Evolutionary conservation across 1,140 invertebrate genomes (phyloP).

Genomic region (Uloborus diversus): DNA sequence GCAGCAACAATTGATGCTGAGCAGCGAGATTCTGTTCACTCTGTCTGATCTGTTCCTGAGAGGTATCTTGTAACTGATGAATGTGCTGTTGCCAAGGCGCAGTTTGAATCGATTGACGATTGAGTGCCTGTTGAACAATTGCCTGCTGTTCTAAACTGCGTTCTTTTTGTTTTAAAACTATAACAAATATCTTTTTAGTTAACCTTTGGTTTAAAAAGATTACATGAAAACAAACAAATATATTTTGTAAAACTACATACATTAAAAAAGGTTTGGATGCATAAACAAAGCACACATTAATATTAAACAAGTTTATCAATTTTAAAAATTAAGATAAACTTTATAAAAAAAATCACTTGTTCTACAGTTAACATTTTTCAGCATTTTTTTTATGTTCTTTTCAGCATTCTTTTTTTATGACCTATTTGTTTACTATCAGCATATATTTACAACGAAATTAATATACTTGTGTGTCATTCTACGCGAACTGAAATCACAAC

Average conservation of each 20-base stretch:
- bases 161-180: constrained; percentile 64
- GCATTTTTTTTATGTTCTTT: too few species aligned
- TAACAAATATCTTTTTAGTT: not conserved
- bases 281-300: not conserved
- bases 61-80: constrained; percentile 64
- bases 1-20: constrained; percentile 80
- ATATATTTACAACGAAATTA: too few species aligned
- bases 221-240: not conserved
- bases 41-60: constrained; percentile 89
- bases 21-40: constrained; percentile 93
- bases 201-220: not conserved
- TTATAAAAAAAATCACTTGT: too few species aligned
- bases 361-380: too few species aligned
- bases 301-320: not conserved
- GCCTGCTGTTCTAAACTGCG: constrained; percentile 60
- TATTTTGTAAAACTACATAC: not conserved
- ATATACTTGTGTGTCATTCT: too few species aligned
- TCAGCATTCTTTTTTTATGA: too few species aligned
- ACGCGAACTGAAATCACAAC: too few species aligned
- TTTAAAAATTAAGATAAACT: not conserved
- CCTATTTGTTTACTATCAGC: too few species aligned
- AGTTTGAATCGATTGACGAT: constrained; percentile 61
- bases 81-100: constrained; percentile 61
- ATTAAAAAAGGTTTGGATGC: not conserved
- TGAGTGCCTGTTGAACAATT: constrained; percentile 61